phyloP scores from a whole-genome alignment of 2,113 vertebrate genomes.

The Chinchilla lanigera region DNA sequence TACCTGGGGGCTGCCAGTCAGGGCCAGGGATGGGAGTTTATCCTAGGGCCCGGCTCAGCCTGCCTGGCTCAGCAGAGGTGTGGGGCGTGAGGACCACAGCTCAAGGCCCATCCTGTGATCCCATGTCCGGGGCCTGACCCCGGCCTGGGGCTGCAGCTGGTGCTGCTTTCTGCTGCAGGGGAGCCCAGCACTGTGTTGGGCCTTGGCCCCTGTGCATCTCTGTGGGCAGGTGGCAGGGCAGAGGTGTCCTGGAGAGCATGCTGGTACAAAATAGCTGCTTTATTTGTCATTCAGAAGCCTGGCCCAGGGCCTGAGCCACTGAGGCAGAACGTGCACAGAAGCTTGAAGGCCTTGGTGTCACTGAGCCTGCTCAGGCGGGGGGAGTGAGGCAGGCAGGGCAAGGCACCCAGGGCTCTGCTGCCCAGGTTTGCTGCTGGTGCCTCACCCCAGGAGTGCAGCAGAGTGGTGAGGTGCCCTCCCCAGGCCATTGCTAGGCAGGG shows the following conservation, averaged over 20 bases:
- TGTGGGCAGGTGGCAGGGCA: neutral
- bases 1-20: neutral
- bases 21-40: neutral
- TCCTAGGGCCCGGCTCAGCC: no score
- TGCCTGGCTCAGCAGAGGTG: neutral
- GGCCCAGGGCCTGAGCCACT: neutral
- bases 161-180: neutral
- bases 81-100: neutral
- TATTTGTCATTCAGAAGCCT: constrained; percentile 21
- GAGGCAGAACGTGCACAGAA: neutral
- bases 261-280: constrained; percentile 48
- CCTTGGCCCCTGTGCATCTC: neutral
- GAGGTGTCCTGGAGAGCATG: neutral
- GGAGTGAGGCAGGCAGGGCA: neutral
- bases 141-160: neutral
- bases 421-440: neutral
- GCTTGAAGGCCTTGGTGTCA: neutral
- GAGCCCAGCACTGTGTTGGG: neutral
- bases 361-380: neutral
- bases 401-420: neutral
- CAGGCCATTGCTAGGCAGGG: no score
- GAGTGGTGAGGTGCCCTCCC: neutral
- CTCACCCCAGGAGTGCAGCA: neutral
- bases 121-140: neutral
- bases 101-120: no score